A percentile compares a stretch with the other conserved stretches of the same genome.
phyloP scores from a whole-genome alignment of 2,888 invertebrate genomes.

The Bellardia pandia region DNA sequence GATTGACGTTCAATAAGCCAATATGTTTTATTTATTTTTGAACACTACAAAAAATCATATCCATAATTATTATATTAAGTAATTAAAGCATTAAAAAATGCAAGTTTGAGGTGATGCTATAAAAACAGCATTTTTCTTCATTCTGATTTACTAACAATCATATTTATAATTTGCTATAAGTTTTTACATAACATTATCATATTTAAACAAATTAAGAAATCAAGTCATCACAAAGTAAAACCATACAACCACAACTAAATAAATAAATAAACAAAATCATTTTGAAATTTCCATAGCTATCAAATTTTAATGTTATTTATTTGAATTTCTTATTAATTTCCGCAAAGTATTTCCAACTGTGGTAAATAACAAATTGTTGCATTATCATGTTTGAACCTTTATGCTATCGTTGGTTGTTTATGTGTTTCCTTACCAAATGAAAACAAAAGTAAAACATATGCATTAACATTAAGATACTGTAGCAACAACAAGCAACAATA shows the following conservation, averaged over 20 bases:
- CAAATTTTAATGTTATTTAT: slow-evolving; percentile 32
- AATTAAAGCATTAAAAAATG: too few species aligned
- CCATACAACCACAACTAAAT: slow-evolving; percentile 17
- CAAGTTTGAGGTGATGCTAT: too few species aligned
- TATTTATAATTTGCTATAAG: neutral
- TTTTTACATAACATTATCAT: neutral
- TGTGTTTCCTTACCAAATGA: slow-evolving; percentile 45
- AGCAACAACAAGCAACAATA: slow-evolving; percentile 28
- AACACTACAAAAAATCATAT: too few species aligned
- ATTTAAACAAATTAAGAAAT: slow-evolving; percentile 17
- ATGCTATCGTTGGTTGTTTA: neutral
- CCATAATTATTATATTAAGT: too few species aligned
- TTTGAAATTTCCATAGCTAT: slow-evolving; percentile 48
- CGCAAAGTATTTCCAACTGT: slow-evolving; percentile 53
- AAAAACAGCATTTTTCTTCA: too few species aligned
- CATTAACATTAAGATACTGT: neutral
- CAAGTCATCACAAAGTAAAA: neutral
- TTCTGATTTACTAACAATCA: too few species aligned
- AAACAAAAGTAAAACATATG: slow-evolving; percentile 1
- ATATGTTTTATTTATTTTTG: too few species aligned
- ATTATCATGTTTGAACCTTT: slow-evolving; percentile 51
- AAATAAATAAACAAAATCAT: neutral
- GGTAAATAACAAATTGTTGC: slow-evolving; percentile 49
- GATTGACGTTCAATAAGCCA: too few species aligned
- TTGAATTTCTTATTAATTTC: slow-evolving; percentile 59